Conservation (phyloP, 1,140 invertebrate species). For the Diabrotica virgifera region DNA sequence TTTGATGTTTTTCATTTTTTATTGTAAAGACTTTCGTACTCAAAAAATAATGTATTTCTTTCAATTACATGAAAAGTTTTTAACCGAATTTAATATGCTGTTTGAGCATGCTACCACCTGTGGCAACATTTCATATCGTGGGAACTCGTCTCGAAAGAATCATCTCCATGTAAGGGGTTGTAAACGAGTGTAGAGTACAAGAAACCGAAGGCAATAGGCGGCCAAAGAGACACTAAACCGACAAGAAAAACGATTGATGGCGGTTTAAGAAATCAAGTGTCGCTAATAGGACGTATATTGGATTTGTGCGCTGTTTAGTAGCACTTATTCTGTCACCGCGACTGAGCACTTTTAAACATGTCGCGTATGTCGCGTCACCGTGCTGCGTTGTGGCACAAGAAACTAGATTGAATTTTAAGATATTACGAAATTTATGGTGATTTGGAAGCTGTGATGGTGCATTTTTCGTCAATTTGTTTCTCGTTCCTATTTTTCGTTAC, state of each 20-base stretch:
- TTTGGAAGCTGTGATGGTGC: too few species aligned
- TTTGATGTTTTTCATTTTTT: too few species aligned
- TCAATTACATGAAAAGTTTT: neutral
- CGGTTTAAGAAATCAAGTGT: slow-evolving; percentile 33
- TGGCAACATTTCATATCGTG: neutral
- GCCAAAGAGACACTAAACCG: slow-evolving; percentile 27
- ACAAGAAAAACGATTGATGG: slow-evolving; percentile 36
- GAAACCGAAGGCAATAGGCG: slow-evolving; percentile 18
- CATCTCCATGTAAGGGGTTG: slow-evolving; percentile 32
- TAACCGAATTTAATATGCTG: neutral
- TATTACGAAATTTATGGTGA: neutral
- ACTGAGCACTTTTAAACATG: slow-evolving; percentile 11
- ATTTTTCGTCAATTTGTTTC: too few species aligned
- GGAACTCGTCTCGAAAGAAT: neutral
- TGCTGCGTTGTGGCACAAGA: neutral
- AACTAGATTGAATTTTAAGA: neutral
- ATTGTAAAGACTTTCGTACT: too few species aligned
- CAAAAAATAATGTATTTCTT: too few species aligned
- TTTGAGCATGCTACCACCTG: neutral
- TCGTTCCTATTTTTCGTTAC: too few species aligned
- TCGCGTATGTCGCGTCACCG: neutral
- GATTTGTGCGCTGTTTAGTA: slow-evolving; percentile 36
- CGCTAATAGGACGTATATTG: slow-evolving; percentile 40
- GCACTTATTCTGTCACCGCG: slow-evolving; percentile 34
- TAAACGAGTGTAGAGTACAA: slow-evolving; percentile 25